phyloP scores from a whole-genome alignment of 2,113 vertebrate species.

The Gracilinanus agilis region DNA sequence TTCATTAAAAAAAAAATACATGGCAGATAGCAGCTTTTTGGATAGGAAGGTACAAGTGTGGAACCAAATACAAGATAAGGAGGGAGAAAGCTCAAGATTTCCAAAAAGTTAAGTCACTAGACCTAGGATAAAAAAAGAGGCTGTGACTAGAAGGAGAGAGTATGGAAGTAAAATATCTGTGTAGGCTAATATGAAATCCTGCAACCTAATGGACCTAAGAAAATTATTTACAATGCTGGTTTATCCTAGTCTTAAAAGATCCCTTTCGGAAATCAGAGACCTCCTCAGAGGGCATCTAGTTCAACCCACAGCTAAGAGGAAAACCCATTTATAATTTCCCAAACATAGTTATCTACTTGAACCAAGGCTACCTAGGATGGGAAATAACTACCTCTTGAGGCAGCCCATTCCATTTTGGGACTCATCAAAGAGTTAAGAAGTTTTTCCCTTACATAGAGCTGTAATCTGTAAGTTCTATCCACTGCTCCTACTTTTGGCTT shows the following conservation, averaged over 20 bases:
- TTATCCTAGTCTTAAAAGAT: background rate
- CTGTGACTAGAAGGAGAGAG: background rate
- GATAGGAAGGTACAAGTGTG: background rate
- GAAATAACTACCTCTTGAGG: background rate
- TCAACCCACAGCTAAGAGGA: background rate
- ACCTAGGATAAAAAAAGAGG: background rate
- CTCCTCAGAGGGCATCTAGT: background rate
- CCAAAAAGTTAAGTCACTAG: background rate
- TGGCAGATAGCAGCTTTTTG: background rate
- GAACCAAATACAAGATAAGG: background rate
- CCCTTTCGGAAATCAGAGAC: background rate
- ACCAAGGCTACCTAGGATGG: background rate
- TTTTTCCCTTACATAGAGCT: background rate
- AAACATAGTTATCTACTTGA: background rate
- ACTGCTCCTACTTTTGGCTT: background rate
- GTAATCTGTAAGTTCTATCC: background rate
- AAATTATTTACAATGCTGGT: background rate
- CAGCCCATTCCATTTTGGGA: background rate
- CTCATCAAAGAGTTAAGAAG: background rate
- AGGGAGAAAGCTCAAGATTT: background rate
- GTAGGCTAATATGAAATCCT: background rate
- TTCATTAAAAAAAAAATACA: background rate
- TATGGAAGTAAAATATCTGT: background rate
- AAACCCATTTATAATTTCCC: background rate
- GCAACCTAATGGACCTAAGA: background rate